A percentile compares a stretch with the other conserved stretches of the same genome.
phyloP scores from a whole-genome alignment of 2,113 vertebrate genomes.

The Pseudonaja textilis region DNA sequence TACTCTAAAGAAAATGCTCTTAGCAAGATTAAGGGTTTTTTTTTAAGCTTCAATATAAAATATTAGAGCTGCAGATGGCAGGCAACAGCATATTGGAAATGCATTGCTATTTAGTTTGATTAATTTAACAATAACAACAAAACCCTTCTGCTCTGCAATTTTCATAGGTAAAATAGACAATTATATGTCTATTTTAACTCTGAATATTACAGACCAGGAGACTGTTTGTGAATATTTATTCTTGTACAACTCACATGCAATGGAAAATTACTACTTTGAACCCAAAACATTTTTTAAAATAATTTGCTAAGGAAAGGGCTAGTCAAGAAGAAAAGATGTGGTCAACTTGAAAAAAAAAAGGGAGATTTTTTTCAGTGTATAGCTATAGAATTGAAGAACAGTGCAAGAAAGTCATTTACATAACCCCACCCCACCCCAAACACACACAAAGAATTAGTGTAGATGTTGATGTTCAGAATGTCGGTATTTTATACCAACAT shows the following conservation, averaged over 20 bases:
- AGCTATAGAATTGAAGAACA: not conserved
- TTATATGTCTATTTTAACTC: slow-evolving; percentile 9
- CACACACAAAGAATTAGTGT: not conserved
- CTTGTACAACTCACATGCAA: not conserved
- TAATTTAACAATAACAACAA: slow-evolving; percentile 5
- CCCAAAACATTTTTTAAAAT: not conserved
- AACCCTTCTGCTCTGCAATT: not conserved
- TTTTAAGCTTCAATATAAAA: slow-evolving; percentile 33
- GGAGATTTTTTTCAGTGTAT: not conserved
- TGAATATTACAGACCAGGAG: not conserved
- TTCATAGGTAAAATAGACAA: slow-evolving; percentile 12
- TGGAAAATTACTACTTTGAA: not conserved
- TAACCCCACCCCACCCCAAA: not conserved
- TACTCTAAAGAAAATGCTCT: slow-evolving; percentile 6
- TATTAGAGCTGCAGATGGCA: slow-evolving; percentile 30
- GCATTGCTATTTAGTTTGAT: slow-evolving; percentile 9
- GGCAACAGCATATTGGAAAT: not conserved
- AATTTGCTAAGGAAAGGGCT: not conserved
- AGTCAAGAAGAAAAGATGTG: not conserved
- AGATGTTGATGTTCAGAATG: not conserved
- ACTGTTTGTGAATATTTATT: not conserved
- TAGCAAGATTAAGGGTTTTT: slow-evolving; percentile 34
- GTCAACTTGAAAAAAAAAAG: not conserved
- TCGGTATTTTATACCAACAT: not conserved
- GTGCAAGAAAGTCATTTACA: not conserved